Conservation (phyloP, 1,140 invertebrate genomes). For the Heliconius melpomene region DNA sequence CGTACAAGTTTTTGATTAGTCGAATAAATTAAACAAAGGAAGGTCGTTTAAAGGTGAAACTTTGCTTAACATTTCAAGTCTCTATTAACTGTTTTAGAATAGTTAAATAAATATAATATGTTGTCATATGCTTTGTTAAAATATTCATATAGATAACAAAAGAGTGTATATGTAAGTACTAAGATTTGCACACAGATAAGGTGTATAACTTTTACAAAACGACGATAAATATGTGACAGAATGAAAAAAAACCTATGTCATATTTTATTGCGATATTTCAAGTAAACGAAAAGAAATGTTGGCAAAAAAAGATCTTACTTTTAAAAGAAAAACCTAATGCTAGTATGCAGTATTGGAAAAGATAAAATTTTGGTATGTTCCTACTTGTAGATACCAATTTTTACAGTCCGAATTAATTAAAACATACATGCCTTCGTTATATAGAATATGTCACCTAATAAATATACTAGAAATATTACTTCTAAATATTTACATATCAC, state of each 20-base stretch:
- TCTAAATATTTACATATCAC: neutral
- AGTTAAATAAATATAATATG: constrained; percentile 2
- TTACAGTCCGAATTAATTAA: too few species aligned
- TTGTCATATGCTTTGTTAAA: neutral
- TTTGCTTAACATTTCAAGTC: neutral
- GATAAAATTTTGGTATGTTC: too few species aligned
- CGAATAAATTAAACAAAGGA: constrained; percentile 14
- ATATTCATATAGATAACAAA: constrained; percentile 1
- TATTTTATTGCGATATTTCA: neutral
- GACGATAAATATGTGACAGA: neutral
- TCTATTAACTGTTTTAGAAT: neutral
- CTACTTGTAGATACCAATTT: too few species aligned
- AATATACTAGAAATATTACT: too few species aligned
- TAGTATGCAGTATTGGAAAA: too few species aligned
- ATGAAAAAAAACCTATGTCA: neutral
- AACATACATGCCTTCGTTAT: neutral
- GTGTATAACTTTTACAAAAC: neutral
- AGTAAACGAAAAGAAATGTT: neutral
- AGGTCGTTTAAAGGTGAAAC: constrained; percentile 12
- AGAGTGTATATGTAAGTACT: neutral
- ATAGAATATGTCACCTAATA: neutral
- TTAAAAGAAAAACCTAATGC: too few species aligned
- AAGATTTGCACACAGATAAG: constrained; percentile 5
- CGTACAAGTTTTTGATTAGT: constrained; percentile 10
- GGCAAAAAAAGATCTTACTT: neutral